Percentiles rank a stretch among this genome's conserved stretches.
phyloP scores from a whole-genome alignment of 2,797 vertebrate species.

The Buceros bicornis region DNA sequence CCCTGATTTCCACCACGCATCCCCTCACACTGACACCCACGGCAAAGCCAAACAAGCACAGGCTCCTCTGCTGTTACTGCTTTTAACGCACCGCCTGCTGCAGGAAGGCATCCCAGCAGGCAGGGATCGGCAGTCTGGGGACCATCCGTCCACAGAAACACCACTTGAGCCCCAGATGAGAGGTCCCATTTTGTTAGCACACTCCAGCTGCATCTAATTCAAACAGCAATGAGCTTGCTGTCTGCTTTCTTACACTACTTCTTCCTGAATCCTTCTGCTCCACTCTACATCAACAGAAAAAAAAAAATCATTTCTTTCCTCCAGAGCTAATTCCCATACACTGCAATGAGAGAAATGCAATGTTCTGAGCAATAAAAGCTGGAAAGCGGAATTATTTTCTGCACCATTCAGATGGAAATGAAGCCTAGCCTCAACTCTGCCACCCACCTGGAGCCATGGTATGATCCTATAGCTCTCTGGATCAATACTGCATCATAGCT shows the following conservation, averaged over 20 bases:
- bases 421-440: slow-evolving; percentile 59
- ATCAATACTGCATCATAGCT: slow-evolving; percentile 74
- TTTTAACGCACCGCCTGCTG: not conserved
- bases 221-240: slow-evolving; percentile 50
- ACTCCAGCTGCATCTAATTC: slow-evolving; percentile 29
- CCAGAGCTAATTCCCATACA: slow-evolving; percentile 62
- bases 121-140: not conserved
- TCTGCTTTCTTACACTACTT: slow-evolving; percentile 15
- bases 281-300: not conserved
- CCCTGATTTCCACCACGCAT: not conserved
- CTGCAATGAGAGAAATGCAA: slow-evolving; percentile 55
- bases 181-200: slow-evolving; percentile 4
- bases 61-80: not conserved
- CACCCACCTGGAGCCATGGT: slow-evolving; percentile 69
- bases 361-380: slow-evolving; percentile 64
- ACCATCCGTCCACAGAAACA: not conserved
- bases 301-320: not conserved
- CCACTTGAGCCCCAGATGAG: not conserved
- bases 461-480: slow-evolving; percentile 72
- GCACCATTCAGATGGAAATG: slow-evolving; percentile 76
- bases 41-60: not conserved
- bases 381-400: slow-evolving; percentile 67
- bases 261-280: slow-evolving; percentile 44
- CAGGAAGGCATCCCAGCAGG: not conserved
- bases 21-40: not conserved